phyloP scores from a whole-genome alignment of 2,113 vertebrate species.

The Myotis brandtii region DNA sequence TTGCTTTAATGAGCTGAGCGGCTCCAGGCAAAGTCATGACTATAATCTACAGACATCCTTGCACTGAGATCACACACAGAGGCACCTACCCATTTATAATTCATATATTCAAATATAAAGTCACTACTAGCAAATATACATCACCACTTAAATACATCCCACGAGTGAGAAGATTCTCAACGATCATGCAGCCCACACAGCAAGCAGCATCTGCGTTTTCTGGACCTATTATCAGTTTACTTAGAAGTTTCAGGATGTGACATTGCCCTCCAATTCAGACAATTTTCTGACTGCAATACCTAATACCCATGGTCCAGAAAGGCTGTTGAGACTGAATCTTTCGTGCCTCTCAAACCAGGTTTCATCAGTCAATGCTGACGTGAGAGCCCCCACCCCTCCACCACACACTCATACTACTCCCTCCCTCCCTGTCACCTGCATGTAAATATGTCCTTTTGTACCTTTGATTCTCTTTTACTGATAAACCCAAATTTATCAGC shows the following conservation, averaged over 20 bases:
- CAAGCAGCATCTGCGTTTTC: conserved; percentile 33
- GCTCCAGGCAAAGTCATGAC: conserved; percentile 50
- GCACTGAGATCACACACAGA: conserved; percentile 34
- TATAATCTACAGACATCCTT: conserved; percentile 51
- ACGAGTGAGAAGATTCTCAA: conserved; percentile 23
- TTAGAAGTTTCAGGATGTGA: not conserved
- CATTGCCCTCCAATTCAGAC: not conserved
- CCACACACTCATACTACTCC: not conserved
- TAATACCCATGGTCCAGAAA: not conserved
- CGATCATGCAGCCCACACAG: not conserved
- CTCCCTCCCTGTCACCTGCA: not conserved
- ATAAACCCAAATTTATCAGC: not conserved
- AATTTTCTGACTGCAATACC: not conserved
- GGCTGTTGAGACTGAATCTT: not conserved
- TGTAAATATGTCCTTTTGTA: not conserved
- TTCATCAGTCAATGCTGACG: not conserved
- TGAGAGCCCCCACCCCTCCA: not conserved
- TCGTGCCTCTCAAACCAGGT: not conserved
- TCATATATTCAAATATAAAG: conserved; percentile 59
- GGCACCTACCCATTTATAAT: conserved; percentile 61
- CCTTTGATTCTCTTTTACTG: not conserved
- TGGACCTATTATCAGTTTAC: conserved; percentile 14
- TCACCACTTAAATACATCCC: conserved; percentile 55
- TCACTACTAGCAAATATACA: conserved; percentile 34
- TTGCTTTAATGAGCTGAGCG: conserved; percentile 64